Evolutionary conservation across 1,140 invertebrate genomes (phyloP), one percentile per base, ranked within the genome.

Genomic region (Drosophila nasuta): DNA sequence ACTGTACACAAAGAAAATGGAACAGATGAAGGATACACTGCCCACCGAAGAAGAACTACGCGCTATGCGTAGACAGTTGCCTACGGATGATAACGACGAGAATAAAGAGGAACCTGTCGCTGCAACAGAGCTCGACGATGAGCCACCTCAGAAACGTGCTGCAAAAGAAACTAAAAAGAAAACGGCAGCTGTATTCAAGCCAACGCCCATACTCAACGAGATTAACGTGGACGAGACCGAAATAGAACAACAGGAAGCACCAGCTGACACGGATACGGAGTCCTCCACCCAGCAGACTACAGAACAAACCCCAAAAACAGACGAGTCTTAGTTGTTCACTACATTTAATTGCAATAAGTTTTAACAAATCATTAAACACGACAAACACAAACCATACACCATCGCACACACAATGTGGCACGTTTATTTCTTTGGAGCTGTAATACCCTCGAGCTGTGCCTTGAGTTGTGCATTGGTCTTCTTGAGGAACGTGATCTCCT

Each of bases 401-500:
- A 28, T 52, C 56, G 45, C 33, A 38, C 43, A 58, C 8, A 46
- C 11, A 49, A 35, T 25, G 15, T 28, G 13, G 5, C 6, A 94
- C 95, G 97, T 93, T 95, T 95, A 97, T 93, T 98, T 98, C 93
- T 97, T 98, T 11, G 97, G 97, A 57, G 97, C 96, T 79, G 98
- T 97, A 75, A 98, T 97, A 82, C 97, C 97, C 94, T 98, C 97
- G 52, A 98, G 93, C 94, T 98, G 97, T 41, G 96, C 95, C 95
- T 98, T 98, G 10, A 99, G 93, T 92, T 99, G 98, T 80, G 96
- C 95, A 93, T 98, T 99, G 5, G 98, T 98, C 92, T 97, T 97
- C 93, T 98, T 98, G 25, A 98, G 93, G 82, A 98, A 97, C 45
- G 96, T 94, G 48, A 98, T 95, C 93, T 99, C 98, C 91, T 99